Percentiles rank a stretch among this genome's conserved stretches.
Evolutionary conservation across 2,113 vertebrate species (phyloP).

Genomic region (Colaptes auratus): DNA sequence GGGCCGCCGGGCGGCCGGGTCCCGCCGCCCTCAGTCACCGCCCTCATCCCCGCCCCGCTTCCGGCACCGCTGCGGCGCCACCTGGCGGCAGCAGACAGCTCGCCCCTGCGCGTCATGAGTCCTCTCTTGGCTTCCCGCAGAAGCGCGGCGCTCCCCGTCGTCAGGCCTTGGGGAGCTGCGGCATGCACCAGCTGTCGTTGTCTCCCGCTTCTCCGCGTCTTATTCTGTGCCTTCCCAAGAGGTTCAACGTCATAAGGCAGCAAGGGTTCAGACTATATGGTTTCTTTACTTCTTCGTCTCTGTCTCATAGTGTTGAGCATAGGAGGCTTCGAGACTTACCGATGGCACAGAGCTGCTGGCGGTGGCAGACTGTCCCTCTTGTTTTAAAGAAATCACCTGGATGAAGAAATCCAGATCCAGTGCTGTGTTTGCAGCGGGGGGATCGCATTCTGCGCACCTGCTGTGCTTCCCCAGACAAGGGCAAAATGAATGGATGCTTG

Average conservation of each 20-base stretch:
- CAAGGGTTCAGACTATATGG: fast-evolving
- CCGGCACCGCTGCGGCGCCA: background rate
- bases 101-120: too few relatives aligned
- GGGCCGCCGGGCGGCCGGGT: background rate
- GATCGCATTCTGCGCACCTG: fast-evolving
- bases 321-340: fast-evolving
- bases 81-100: background rate
- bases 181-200: fast-evolving
- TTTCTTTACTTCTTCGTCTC: background rate
- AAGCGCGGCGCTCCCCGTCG: too few relatives aligned
- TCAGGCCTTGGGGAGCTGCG: fast-evolving
- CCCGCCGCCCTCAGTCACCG: background rate
- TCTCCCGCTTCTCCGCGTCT: fast-evolving
- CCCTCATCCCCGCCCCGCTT: background rate
- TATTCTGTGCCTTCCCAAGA: background rate
- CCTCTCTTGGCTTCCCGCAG: too few relatives aligned
- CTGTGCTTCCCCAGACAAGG: fast-evolving
- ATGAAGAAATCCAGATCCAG: background rate
- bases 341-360: fast-evolving
- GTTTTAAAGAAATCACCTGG: background rate
- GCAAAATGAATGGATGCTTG: fast-evolving
- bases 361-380: too few relatives aligned
- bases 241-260: background rate
- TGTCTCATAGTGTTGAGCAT: too few relatives aligned
- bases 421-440: background rate